Conservation (phyloP, 23 tunicate genomes). For the Ascidia mentula region DNA sequence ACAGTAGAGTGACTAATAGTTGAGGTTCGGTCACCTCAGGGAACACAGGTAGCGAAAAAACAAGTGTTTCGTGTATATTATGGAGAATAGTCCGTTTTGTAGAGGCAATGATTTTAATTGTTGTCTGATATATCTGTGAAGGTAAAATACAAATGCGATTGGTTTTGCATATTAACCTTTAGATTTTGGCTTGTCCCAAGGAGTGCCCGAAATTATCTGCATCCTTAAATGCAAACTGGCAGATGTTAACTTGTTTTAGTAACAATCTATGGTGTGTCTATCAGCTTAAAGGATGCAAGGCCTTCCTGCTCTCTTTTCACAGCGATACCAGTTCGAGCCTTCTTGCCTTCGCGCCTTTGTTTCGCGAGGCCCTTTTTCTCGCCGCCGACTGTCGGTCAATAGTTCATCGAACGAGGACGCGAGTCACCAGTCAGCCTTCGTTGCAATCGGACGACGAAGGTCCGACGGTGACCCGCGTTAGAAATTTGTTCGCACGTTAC, state of each 20-base stretch:
- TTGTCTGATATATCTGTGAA: not conserved
- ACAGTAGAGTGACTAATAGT: not conserved
- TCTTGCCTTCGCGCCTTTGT: not conserved
- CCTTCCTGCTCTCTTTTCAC: not conserved
- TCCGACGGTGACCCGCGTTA: not conserved
- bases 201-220: not conserved
- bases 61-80: too few relatives aligned
- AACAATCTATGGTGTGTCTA: constrained; percentile 1
- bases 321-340: constrained; percentile 17
- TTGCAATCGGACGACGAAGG: constrained; percentile 4
- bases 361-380: constrained; percentile 12
- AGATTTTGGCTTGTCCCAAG: not conserved
- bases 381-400: constrained; percentile 27
- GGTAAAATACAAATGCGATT: not conserved
- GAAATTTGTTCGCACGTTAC: constrained; percentile 11
- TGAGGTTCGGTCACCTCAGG: not conserved
- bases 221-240: not conserved
- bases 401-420: constrained; percentile 37
- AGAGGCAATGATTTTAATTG: not conserved
- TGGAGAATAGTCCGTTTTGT: too few relatives aligned
- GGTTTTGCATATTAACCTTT: not conserved
- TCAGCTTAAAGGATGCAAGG: not conserved
- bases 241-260: not conserved
- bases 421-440: not conserved
- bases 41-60: not conserved